Base-by-base conservation (phyloP, 2,797 vertebrate genomes). In the Gambelia wislizenii region DNA sequence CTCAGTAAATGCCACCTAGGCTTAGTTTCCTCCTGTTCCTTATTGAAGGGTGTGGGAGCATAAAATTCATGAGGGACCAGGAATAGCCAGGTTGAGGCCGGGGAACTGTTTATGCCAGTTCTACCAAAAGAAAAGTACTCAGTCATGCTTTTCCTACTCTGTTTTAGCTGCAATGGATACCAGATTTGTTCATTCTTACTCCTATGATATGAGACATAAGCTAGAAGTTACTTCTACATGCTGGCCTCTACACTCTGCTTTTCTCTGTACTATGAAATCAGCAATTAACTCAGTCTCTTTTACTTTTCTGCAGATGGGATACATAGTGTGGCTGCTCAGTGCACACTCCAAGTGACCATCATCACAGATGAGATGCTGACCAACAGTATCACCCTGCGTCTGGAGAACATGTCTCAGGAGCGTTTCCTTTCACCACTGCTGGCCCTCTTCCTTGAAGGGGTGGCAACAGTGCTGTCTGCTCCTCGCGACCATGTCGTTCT, bases 281-380 rank as follows among this genome's bases (percentile, higher is more conserved):
- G 25, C 16, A 72, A 22, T 56, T 86, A 56, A 89, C 77, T 56
- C 49, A 42, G 42, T 83, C 5, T 86, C 85, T 80, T 20, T 8
- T 56, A 12, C 90, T 6, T 91, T 39, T 89, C 94, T 56, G 0
- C 97, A 99, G 99, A 99, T 9, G 99, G 99, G 0, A 90, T 98
- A 87, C 98, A 99, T 96, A 98, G 97, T 0, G 98, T 98, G 67
- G 98, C 98, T 0, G 98, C 99, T 0, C 98, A 99, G 96, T 99
- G 99, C 88, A 97, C 98, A 0, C 98, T 99, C 86, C 98, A 98
- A 27, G 99, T 99, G 96, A 98, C 97, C 82, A 97, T 99, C 95
- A 98, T 99, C 97, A 99, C 98, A 0, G 99, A 99, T 30, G 98
- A 99, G 93, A 99, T 99, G 98, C 96, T 99, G 89, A 98, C 98